Evolutionary conservation across 2,797 vertebrate species (phyloP).

Genomic region (Premnoplex brunnescens): DNA sequence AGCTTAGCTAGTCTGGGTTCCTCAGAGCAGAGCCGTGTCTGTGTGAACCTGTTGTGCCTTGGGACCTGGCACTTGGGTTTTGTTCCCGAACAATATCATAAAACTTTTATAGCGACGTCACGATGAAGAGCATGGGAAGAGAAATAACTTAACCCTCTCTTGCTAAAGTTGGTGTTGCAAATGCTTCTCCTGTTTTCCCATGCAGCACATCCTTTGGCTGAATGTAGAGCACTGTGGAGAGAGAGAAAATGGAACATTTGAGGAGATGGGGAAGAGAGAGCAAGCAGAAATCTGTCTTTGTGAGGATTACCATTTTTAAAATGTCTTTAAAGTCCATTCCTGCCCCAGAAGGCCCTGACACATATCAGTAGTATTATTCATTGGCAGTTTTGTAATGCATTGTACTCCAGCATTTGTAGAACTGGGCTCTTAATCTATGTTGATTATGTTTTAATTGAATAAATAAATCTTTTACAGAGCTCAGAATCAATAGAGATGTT

Average conservation of each 20-base stretch:
- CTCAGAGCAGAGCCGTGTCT: neutral
- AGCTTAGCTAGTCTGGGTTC: neutral
- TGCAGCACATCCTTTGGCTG: fast-evolving
- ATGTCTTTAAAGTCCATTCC: neutral
- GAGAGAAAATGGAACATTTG: neutral
- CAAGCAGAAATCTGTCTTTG: neutral
- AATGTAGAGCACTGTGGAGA: neutral
- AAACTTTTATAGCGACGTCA: constrained; percentile 28
- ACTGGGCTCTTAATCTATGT: constrained; percentile 33
- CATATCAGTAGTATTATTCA: fast-evolving
- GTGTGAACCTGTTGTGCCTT: constrained; percentile 4
- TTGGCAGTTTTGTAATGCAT: neutral
- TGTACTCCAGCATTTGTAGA: constrained; percentile 2
- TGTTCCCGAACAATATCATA: constrained; percentile 30
- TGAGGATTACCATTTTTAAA: neutral
- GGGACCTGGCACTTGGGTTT: neutral
- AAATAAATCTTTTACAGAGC: constrained; percentile 38
- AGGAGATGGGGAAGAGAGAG: neutral
- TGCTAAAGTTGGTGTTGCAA: neutral
- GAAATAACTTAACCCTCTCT: constrained; percentile 13
- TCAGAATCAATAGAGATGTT: constrained; percentile 43
- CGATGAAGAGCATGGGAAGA: constrained; percentile 14
- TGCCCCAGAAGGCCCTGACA: neutral
- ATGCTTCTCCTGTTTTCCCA: neutral
- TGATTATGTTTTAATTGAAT: constrained; percentile 58